Evolutionary conservation across 2,797 vertebrate genomes (phyloP), one percentile per base, ranked within the genome.

Genomic region (Sciurus carolinensis): DNA sequence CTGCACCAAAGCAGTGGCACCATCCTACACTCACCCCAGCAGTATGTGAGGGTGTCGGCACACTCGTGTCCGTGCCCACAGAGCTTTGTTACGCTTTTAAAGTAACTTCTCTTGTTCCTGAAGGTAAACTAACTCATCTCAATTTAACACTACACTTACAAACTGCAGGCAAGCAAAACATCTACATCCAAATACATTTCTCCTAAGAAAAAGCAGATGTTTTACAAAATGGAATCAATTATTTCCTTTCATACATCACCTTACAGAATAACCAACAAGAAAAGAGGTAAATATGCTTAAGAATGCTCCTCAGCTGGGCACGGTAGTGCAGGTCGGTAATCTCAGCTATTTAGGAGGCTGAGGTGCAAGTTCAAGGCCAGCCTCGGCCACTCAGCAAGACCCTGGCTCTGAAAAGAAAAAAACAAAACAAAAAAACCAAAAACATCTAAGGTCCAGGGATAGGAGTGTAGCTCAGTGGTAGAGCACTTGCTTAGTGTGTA

Each of bases 131-230:
- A 3, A 81, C 22, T 71, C 52, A 82, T 36, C 28, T 81, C 85
- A 96, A 92, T 28, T 72, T 52, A 90, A 88, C 44, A 87, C 36
- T 9, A 94, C 26, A 20, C 79, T 92, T 88, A 59, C 39, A 72
- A 76, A 73, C 1, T 71, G 26, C 8, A 92, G 93, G 59, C 20
- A 59, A 54, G 47, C 39, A 83, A 91, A 67, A 72, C 26, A 64
- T 14, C 57, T 69, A 72, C 7, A 50, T 42, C 24, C 39, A 87
- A 69, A 81, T 52, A 77, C 44, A 54, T 54, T 59, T 73, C 86
- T 94, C 10, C 44, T 22, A 76, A 89, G 42, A 3, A 54, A 59
- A 62, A 67, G 11, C 3, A 36, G 24, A 7, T 12, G 7, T 75
- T 87, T n/a, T 5, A 80, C 26, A 76, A 82, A 54, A 59, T 9